Percentiles rank a stretch among this genome's conserved stretches.
Evolutionary conservation across 23 tunicate species (phyloP).

Genomic region (Botrylloides violaceus): DNA sequence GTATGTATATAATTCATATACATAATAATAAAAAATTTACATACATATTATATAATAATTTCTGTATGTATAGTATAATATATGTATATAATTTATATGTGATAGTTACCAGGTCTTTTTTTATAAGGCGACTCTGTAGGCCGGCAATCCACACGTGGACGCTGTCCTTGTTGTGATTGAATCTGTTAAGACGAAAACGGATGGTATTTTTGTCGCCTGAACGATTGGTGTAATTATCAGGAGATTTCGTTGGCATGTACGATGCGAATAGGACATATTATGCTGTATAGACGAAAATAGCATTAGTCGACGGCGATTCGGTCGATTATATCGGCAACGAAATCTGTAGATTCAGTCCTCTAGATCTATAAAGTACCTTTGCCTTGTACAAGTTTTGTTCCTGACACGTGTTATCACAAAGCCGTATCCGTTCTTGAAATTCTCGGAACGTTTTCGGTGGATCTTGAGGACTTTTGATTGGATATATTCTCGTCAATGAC

Average conservation of each 20-base stretch:
- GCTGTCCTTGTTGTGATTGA: background rate
- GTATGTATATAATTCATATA: background rate
- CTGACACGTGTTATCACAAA: constrained; percentile 5
- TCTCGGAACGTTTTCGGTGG: constrained; percentile 25
- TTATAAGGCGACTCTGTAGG: background rate
- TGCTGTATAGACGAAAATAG: too few species aligned
- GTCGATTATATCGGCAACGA: too few species aligned
- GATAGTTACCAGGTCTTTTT: background rate
- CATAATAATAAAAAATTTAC: too few species aligned
- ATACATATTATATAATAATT: too few species aligned
- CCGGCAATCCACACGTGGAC: background rate
- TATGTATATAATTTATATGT: too few species aligned
- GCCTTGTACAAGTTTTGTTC: constrained; percentile 7
- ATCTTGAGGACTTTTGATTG: constrained; percentile 12
- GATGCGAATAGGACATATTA: too few species aligned
- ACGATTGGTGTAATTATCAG: too few species aligned
- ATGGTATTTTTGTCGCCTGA: background rate
- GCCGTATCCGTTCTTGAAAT: constrained; percentile 19
- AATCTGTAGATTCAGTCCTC: too few species aligned
- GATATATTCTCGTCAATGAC: constrained; percentile 72
- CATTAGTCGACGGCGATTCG: too few species aligned
- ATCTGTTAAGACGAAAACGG: background rate
- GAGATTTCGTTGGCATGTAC: too few species aligned
- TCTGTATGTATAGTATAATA: too few species aligned
- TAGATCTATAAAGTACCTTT: background rate